Evolutionary conservation across 2,113 vertebrate genomes (phyloP), one percentile per base, ranked within the genome.

Genomic region (Ailurus styani): DNA sequence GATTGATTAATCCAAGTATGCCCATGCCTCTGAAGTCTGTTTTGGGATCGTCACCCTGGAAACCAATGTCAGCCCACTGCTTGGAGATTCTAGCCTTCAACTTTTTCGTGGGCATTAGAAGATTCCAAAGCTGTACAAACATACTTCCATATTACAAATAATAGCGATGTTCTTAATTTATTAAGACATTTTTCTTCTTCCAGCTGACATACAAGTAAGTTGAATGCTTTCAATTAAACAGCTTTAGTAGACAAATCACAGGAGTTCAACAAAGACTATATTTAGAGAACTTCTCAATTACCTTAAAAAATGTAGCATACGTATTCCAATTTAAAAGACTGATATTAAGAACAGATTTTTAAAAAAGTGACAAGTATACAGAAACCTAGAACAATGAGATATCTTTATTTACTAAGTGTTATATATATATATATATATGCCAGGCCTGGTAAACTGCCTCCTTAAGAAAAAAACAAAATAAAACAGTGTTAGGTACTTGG

Each of bases 21-120:
- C 99, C 99, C 99, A 99, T 99, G 98, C 99, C 99, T 99, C 99
- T 99, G 98, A 99, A 99, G 99, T 99, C 99, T 18, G 99, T 99
- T 99, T 99, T 99, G 42, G 99, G 99, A 96, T 99, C 99, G 34
- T 99, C 99, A 2, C 99, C 99, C 98, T 99, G 99, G 98, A 99
- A 99, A 96, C 99, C 99, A 72, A 99, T 99, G 98, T 99, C 99
- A 87, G 99, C 99, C 99, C 99, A 99, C 98, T 99, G 99, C 98
- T 99, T 99, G 86, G 99, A 99, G 97, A 99, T 98, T 97, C 99
- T 99, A 55, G 99, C 99, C 93, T 99, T 99, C 98, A 99, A 98
- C 57, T 98, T 99, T 94, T 99, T 98, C 0, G 99, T 97, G 40
- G 99, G 99, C 99, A 99, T 99, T 97, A 99, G 98, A 96, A 99